These are phyloP conservation scores for Gonatopus flavifemur DNA, from an alignment of 1,140 invertebrate species.

Conservation along the genomic window DNA sequence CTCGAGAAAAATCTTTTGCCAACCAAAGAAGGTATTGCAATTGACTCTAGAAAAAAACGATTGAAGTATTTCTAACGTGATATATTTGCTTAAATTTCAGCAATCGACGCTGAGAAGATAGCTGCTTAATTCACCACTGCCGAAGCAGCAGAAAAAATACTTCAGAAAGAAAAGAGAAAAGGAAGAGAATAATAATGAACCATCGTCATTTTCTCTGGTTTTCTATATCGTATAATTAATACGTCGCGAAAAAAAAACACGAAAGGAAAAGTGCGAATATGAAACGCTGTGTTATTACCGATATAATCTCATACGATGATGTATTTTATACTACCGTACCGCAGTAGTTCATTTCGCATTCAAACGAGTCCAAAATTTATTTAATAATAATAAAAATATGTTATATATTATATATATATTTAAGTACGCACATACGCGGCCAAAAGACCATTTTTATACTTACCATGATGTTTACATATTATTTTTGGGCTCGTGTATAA, in stretches of 20 bases:
- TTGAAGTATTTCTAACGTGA: background rate
- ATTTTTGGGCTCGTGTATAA: constrained; percentile 9
- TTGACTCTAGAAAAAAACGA: background rate
- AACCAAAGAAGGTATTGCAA: constrained; percentile 62
- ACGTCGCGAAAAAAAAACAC: constrained; percentile 39
- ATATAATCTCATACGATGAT: constrained; percentile 33
- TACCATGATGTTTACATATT: background rate
- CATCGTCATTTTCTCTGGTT: constrained; percentile 46
- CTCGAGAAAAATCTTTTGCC: constrained; percentile 88
- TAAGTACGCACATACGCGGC: background rate
- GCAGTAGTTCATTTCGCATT: constrained; percentile 11
- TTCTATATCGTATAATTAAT: constrained; percentile 50
- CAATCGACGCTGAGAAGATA: constrained; percentile 45
- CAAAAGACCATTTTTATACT: constrained; percentile 3
- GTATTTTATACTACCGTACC: constrained; percentile 31
- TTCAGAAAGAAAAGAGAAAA: constrained; percentile 21
- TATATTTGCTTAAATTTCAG: constrained; percentile 34
- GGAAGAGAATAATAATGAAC: constrained; percentile 16
- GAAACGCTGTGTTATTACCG: constrained; percentile 33
- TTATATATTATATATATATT: background rate
- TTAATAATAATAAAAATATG: background rate
- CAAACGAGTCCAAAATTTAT: constrained; percentile 28
- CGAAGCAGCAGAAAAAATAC: constrained; percentile 13
- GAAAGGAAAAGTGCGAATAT: constrained; percentile 28
- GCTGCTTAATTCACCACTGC: no score